Evolutionary conservation across 2,888 invertebrate genomes (phyloP), one percentile per base, ranked within the genome.

Genomic region (Lasioglossum malachurum): DNA sequence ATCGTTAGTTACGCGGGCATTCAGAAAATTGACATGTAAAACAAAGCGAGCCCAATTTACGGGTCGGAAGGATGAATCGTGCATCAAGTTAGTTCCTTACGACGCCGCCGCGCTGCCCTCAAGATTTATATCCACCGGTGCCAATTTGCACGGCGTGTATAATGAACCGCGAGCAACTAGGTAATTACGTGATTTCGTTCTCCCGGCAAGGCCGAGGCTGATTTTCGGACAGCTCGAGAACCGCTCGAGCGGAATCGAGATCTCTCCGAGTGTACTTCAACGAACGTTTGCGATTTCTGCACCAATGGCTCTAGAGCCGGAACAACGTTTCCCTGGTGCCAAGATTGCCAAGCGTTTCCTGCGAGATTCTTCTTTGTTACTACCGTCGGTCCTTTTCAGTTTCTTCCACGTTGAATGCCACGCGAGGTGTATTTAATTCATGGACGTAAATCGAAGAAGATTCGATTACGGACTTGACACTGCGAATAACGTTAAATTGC

Each of bases 131-230:
- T 38, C 38, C 49, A n/a, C 38, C 38, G n/a, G 27, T 16, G 64
- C 64, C 31, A 75, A 82, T 72, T 78, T 44, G 31, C 53, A 57
- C 46, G 67, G 38, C 31, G 31, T 4, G 38, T 19, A 38, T 16
- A 41, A 44, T 23, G 31, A 74, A 76, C 19, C 57, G 14, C 41
- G 31, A n/a, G 57, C 8, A 69, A 71, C 69, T 41, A 7, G 44
- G 82, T 84, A 83, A 90, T 90, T 88, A 88, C 81, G 78, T 82
- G 77, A 84, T 79, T 82, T 82, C 80, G 67, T 77, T 69, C 71
- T n/a, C 69, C 64, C 16, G 46, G 49, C 60, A 35, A 14, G 38
- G 41, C 73, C 73, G 71, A 80, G 80, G 78, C 31, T 73, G 79
- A 83, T 87, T 85, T 79, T 84, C 75, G 73, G 41, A 80, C 69